Evolutionary conservation across 2,888 invertebrate genomes (phyloP).

Genomic region (Cistogaster globosa): DNA sequence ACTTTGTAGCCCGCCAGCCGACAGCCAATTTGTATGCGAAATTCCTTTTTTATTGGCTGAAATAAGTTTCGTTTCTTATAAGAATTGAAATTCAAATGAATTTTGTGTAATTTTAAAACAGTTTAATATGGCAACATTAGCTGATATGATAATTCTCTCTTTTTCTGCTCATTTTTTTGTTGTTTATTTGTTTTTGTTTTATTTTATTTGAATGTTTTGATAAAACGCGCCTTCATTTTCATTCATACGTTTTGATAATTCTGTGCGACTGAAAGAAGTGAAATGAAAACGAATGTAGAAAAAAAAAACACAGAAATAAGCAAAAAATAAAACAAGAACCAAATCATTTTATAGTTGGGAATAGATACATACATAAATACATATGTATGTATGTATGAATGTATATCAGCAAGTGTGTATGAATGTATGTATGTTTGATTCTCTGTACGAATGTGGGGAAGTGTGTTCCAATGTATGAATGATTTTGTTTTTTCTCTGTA

Average conservation of each 20-base stretch:
- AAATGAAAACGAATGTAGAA: constrained; percentile 51
- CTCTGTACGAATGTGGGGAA: too few relatives aligned
- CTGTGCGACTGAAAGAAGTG: constrained; percentile 23
- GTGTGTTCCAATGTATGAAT: constrained; percentile 11
- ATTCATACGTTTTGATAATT: constrained; percentile 64
- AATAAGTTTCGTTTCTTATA: too few relatives aligned
- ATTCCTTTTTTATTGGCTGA: too few relatives aligned
- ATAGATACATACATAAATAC: background rate
- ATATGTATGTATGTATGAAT: background rate
- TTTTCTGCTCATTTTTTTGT: background rate
- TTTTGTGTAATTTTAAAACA: too few relatives aligned
- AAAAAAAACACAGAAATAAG: constrained; percentile 1
- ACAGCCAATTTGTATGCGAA: too few relatives aligned
- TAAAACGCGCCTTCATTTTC: constrained; percentile 69
- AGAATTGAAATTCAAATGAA: too few relatives aligned
- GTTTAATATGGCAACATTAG: too few relatives aligned
- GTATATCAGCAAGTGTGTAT: background rate
- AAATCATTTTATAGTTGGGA: constrained; percentile 38
- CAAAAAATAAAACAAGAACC: constrained; percentile 16
- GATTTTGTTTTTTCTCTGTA: constrained; percentile 15
- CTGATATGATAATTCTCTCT: constrained; percentile 12
- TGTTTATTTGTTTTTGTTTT: constrained; percentile 36
- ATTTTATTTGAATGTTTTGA: constrained; percentile 50
- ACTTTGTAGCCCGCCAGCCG: too few relatives aligned
- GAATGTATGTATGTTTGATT: too few relatives aligned